Conservation (phyloP, 1,140 invertebrate species). For the Cheumatopsyche charites region DNA sequence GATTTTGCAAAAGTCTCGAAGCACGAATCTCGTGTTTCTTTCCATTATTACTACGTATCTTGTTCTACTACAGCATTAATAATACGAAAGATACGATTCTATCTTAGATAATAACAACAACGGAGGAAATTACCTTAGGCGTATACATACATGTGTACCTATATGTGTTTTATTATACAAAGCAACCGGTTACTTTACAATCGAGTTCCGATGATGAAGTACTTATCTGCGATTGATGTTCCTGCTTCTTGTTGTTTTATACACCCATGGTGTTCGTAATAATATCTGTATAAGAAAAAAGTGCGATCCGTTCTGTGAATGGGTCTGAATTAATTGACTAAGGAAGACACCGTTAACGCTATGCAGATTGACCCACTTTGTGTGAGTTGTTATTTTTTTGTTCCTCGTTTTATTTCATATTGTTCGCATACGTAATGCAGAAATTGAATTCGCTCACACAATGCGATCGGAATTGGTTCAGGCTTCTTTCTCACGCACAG, state of each 20-base stretch:
- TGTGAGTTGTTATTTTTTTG: neutral
- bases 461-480: neutral
- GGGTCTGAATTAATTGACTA: constrained; percentile 10
- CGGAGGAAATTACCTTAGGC: neutral
- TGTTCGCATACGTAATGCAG: too few relatives aligned
- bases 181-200: neutral
- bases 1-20: too few relatives aligned
- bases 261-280: too few relatives aligned
- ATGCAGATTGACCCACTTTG: constrained; percentile 21
- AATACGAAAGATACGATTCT: constrained; percentile 15
- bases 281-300: too few relatives aligned
- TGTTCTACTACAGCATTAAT: neutral
- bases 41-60: neutral
- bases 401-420: too few relatives aligned
- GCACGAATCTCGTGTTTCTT: too few relatives aligned
- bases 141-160: neutral
- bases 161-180: neutral
- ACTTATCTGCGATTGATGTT: neutral
- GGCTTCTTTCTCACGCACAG: neutral
- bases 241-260: too few relatives aligned
- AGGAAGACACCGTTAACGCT: constrained; percentile 5
- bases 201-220: neutral
- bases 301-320: neutral
- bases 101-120: constrained; percentile 22
- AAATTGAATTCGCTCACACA: neutral